Evolutionary conservation across 2,113 vertebrate genomes (phyloP).

Genomic region (Lepus europaeus): DNA sequence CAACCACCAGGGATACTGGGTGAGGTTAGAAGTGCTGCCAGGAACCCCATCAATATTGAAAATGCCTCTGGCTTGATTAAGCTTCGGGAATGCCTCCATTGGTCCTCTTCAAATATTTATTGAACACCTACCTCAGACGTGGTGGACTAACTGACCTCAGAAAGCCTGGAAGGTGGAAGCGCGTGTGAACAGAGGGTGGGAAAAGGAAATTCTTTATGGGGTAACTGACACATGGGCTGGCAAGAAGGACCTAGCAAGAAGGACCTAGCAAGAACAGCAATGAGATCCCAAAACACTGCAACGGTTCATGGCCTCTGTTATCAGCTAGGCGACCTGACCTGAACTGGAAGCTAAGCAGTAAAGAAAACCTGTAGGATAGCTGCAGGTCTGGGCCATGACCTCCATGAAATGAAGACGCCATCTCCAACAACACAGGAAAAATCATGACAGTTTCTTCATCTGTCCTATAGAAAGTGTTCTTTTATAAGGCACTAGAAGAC

Average conservation of each 20-base stretch:
- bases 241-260: not conserved
- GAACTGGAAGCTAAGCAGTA: not conserved
- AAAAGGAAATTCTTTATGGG: not conserved
- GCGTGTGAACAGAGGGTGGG: not conserved
- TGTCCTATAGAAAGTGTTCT: not conserved
- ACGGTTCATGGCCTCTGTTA: not conserved
- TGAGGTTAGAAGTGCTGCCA: constrained; percentile 47
- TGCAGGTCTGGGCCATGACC: too few species aligned
- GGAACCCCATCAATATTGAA: constrained; percentile 53
- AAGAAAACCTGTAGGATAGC: not conserved
- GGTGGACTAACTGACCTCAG: constrained; percentile 40
- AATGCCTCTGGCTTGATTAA: constrained; percentile 62
- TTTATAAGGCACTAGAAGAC: not conserved
- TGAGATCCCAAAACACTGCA: not conserved
- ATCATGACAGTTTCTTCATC: not conserved
- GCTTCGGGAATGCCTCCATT: constrained; percentile 37
- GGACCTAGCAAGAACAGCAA: not conserved
- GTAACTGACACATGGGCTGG: not conserved
- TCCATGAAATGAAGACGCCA: not conserved
- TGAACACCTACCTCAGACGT: constrained; percentile 33
- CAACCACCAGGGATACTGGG: not conserved
- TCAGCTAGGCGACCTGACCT: not conserved
- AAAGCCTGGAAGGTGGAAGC: not conserved
- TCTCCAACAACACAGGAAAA: not conserved
- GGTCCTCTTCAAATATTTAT: constrained; percentile 65